phyloP scores from a whole-genome alignment of 2,888 invertebrate genomes.

The Mallateleia sp. region DNA sequence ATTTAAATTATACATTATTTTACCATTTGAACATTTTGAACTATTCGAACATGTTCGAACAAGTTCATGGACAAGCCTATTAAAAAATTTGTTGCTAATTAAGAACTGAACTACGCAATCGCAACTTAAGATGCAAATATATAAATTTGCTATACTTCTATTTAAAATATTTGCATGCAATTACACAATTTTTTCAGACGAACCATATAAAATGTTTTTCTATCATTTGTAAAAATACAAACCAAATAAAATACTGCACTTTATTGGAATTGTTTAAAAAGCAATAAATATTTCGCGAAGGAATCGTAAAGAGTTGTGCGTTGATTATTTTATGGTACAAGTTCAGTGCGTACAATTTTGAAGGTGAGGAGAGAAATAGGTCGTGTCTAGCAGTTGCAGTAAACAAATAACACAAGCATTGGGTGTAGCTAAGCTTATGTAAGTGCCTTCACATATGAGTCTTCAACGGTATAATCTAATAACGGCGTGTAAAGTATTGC shows the following conservation, averaged over 20 bases:
- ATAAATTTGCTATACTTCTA: too few species aligned
- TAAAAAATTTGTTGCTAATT: too few species aligned
- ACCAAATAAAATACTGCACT: background rate
- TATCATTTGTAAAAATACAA: background rate
- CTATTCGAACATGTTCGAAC: too few species aligned
- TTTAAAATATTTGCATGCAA: too few species aligned
- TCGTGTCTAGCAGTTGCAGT: conserved; percentile 54
- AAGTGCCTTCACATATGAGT: conserved; percentile 60
- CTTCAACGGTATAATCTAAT: conserved; percentile 49
- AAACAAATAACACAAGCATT: conserved; percentile 59
- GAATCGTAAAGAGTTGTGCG: conserved; percentile 15
- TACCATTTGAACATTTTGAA: too few species aligned
- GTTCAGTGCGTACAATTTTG: conserved; percentile 45
- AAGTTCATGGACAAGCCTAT: too few species aligned
- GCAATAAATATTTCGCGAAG: background rate
- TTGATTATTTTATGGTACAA: conserved; percentile 51
- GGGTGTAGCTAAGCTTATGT: conserved; percentile 53
- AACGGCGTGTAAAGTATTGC: conserved; percentile 40
- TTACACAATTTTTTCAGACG: too few species aligned
- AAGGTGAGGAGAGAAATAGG: conserved; percentile 58
- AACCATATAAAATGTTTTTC: background rate
- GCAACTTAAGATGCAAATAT: too few species aligned
- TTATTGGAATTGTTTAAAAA: background rate
- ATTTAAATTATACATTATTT: too few species aligned
- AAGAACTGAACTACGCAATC: too few species aligned